phyloP scores from a whole-genome alignment of 2,113 vertebrate genomes.

The Cariama cristata region DNA sequence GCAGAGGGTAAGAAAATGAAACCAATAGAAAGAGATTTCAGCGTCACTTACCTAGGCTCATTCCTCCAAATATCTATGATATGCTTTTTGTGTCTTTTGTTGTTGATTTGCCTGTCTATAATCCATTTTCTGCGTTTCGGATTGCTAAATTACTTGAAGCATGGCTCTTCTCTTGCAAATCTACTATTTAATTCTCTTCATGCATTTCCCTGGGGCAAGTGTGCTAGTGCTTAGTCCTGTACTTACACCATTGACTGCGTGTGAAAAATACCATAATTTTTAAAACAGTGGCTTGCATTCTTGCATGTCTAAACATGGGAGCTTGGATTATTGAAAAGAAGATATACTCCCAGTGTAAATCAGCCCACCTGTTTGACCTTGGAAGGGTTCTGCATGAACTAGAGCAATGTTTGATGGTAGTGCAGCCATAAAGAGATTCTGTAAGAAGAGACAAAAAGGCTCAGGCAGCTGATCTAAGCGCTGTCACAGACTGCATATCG shows the following conservation, averaged over 20 bases:
- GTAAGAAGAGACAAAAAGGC: not conserved
- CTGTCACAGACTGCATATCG: rapidly evolving
- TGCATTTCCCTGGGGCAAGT: not conserved
- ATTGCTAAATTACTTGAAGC: not conserved
- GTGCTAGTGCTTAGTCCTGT: not conserved
- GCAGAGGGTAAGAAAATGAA: slow-evolving; percentile 82
- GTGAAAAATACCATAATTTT: not conserved
- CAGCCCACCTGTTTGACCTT: not conserved
- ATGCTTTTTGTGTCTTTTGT: not conserved
- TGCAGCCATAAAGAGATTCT: not conserved
- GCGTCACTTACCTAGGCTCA: not conserved
- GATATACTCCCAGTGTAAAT: not conserved
- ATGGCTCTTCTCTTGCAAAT: not conserved
- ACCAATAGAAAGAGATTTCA: not conserved
- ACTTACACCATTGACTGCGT: not conserved
- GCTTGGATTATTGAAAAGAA: not conserved
- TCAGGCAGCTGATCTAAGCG: not conserved
- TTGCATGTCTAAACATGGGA: not conserved
- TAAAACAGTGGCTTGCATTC: not conserved
- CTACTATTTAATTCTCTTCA: not conserved
- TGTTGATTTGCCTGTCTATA: not conserved
- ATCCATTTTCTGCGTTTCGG: not conserved
- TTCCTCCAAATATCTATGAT: rapidly evolving
- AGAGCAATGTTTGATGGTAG: not conserved
- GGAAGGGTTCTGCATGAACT: not conserved